phyloP scores from a whole-genome alignment of 2,888 invertebrate species.

The Muscina levida region DNA sequence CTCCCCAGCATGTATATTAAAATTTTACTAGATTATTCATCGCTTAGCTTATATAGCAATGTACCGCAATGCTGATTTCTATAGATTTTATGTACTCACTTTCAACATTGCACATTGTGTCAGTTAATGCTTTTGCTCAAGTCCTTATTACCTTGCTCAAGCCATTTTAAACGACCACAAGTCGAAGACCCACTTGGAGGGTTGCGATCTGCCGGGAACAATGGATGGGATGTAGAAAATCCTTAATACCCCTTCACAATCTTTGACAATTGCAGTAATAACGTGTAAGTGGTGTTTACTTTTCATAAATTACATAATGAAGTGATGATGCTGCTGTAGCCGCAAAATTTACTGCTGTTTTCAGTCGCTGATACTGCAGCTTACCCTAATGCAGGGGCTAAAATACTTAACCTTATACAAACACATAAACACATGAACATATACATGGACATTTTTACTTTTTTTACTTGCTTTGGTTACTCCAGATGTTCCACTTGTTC shows the following conservation, averaged over 20 bases:
- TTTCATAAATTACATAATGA: conserved; percentile 61
- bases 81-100: too few species aligned
- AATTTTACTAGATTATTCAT: too few species aligned
- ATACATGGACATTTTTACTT: not conserved
- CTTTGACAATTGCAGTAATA: not conserved
- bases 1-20: too few species aligned
- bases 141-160: too few species aligned
- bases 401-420: not conserved
- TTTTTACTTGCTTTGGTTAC: conserved; percentile 23
- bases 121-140: too few species aligned
- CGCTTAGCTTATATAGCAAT: too few species aligned
- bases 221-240: not conserved
- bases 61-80: too few species aligned
- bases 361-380: too few species aligned
- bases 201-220: not conserved
- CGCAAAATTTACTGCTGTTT: conserved; percentile 13
- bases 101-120: too few species aligned
- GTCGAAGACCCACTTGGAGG: too few species aligned
- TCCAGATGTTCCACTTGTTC: conserved; percentile 60
- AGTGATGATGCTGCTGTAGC: conserved; percentile 26
- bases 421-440: not conserved
- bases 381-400: conserved; percentile 33
- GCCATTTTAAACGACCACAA: too few species aligned
- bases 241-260: conserved; percentile 16
- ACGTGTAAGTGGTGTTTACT: conserved; percentile 55